Conservation (phyloP, 2,888 invertebrate genomes). For the Drosophila maculinotata region DNA sequence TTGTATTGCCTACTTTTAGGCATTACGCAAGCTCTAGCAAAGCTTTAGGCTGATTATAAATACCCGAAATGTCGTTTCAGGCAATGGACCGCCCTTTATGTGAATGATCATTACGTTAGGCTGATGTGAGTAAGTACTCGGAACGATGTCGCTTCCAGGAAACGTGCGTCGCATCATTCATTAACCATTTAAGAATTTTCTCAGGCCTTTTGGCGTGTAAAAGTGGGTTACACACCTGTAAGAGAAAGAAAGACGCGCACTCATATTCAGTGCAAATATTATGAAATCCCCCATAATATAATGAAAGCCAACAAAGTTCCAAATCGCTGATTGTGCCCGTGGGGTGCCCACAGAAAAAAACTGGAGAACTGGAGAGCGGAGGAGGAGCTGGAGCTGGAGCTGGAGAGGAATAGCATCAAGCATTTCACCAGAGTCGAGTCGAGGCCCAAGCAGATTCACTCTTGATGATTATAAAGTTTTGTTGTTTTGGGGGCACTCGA, state of each 20-base stretch:
- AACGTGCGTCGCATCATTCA: constrained; percentile 63
- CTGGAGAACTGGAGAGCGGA: constrained; percentile 25
- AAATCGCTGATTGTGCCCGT: constrained; percentile 18
- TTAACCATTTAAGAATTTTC: constrained; percentile 63
- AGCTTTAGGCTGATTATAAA: constrained; percentile 20
- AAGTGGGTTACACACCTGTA: constrained; percentile 76
- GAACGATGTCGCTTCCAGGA: constrained; percentile 62
- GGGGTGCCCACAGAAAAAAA: constrained; percentile 24
- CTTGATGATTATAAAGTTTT: constrained; percentile 78
- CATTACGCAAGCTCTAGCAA: constrained; percentile 6
- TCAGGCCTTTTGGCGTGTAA: constrained; percentile 55
- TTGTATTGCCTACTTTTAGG: constrained; percentile 40
- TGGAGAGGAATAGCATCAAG: constrained; percentile 31
- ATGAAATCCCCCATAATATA: constrained; percentile 65
- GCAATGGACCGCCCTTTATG: constrained; percentile 28
- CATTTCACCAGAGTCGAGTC: constrained; percentile 61
- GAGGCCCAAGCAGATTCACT: constrained; percentile 69
- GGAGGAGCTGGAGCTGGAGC: constrained; percentile 1
- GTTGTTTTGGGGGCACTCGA: constrained; percentile 62
- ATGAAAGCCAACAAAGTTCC: constrained; percentile 57
- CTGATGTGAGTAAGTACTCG: constrained; percentile 25
- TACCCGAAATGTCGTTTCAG: constrained; percentile 1
- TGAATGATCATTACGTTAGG: constrained; percentile 26
- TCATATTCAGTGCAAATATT: constrained; percentile 67
- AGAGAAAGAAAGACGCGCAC: constrained; percentile 41